phyloP scores from a whole-genome alignment of 2,888 invertebrate species.

The Plusia festucae region DNA sequence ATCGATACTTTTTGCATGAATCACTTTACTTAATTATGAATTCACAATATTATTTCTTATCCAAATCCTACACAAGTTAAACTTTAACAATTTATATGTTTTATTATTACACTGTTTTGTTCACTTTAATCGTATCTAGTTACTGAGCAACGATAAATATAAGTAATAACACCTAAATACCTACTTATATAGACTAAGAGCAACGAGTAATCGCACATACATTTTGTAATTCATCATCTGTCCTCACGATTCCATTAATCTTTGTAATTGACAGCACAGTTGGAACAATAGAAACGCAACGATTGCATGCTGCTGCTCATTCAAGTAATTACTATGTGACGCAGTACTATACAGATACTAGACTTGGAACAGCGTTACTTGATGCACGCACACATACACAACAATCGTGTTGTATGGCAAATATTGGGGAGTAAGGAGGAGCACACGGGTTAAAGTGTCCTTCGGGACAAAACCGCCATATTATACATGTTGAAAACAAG shows the following conservation, averaged over 20 bases:
- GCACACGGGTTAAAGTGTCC: background rate
- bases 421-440: background rate
- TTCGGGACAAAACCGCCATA: background rate
- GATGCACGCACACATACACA: constrained; percentile 12
- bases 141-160: constrained; percentile 5
- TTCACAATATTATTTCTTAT: background rate
- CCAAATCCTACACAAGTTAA: background rate
- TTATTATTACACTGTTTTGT: background rate
- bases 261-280: constrained; percentile 38
- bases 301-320: constrained; percentile 40
- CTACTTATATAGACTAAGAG: constrained; percentile 22
- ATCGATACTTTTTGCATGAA: background rate
- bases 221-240: constrained; percentile 16
- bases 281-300: constrained; percentile 46
- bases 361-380: constrained; percentile 11
- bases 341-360: constrained; percentile 30
- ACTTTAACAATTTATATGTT: background rate
- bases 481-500: background rate
- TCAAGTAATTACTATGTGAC: constrained; percentile 45
- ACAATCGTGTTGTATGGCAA: background rate
- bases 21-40: background rate
- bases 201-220: constrained; percentile 21
- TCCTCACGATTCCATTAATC: constrained; percentile 32
- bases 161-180: constrained; percentile 10
- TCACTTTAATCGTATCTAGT: background rate